Base-by-base conservation (phyloP, 2,113 vertebrate species). In the Odontophorus gujanensis region DNA sequence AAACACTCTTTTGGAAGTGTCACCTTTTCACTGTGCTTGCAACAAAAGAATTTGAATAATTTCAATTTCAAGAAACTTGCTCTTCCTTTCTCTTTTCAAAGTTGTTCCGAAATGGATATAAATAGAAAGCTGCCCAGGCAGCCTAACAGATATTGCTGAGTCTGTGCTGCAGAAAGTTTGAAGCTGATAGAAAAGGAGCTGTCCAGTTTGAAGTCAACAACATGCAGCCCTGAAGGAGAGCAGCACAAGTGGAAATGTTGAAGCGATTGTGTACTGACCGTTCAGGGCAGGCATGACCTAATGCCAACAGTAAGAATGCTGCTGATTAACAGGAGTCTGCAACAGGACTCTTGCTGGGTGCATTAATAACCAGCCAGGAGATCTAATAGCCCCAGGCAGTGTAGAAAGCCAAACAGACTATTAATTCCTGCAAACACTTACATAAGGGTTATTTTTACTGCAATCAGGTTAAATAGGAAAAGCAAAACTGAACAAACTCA, bases 141-240 rank as follows among this genome's bases (percentile, higher is more conserved):
- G 65, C 30, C 72, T 74, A 55, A 22, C 53, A 91, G 25, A 42
- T 40, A 57, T 36, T 75, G 82, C 79, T 83, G 87, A 90, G 57
- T 38, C 57, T 81, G 50, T 79, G 79, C 59, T 92, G 66, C 86
- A 88, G 82, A 86, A 3, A 47, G 15, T 40, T 91, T 57, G 78
- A 78, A 86, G 51, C 65, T 63, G 43, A n/a, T 9, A 40, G 47
- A 72, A 74, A 74, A 78, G 61, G 51, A 95, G 18, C 40, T 81
- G 50, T 43, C 82, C 74, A 53, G 73, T 72, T 94, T 65, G 83
- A 94, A 97, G 76, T 12, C 87, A 88, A 53, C 40, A 86, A 59
- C 57, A 67, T 34, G 30, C 72, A 90, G 51, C 48, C 36, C 81
- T 85, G 51, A 45, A 72, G 68, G 65, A 81, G 32, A 51, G 38